Evolutionary conservation across 2,888 invertebrate species (phyloP), one percentile per base, ranked within the genome.

Genomic region (Bombyx huttoni): DNA sequence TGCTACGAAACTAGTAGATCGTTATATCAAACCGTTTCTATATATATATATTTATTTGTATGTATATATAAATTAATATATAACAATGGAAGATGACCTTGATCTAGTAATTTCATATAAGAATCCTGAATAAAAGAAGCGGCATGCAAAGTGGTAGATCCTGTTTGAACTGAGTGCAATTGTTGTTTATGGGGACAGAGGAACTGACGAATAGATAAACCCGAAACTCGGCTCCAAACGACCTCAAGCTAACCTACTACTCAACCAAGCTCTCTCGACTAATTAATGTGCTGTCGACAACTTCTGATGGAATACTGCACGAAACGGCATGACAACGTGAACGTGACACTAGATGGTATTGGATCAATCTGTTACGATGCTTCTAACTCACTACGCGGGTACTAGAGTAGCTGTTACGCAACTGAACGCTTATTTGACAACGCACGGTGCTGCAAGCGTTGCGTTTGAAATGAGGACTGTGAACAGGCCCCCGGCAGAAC

Each of bases 341-440:
- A 69, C 74, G 82, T 85, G 84, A 80, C 68, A 75, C 87, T 87
- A 87, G 63, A 81, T 87, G 86, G 81, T 69, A 63, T 80, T 81
- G 75, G 78, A 78, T 73, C 78, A 77, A 77, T 77, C 70, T 74
- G 77, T 84, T 84, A 85, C 79, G 72, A 86, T 86, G 87, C 70
- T 68, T 66, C 85, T 88, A 67, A 71, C 71, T 75, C 68, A 75
- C 87, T 86, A 87, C 79, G 80, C 86, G 75, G 83, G 72, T 74
- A 72, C 86, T 87, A 87, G 75, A 78, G 75, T 85, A 86, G 87
- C 86, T 72, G 78, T 85, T 82, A 84, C 83, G 82, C 85, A 82
- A 79, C 75, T 81, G 76, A 81, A 81, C 85, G 81, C 75, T 78
- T 78, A 75, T 78, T 69, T 67, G 73, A 81, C 74, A 69, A 70